phyloP scores from a whole-genome alignment of 2,888 invertebrate species.

The Lasioglossum marginatum region DNA sequence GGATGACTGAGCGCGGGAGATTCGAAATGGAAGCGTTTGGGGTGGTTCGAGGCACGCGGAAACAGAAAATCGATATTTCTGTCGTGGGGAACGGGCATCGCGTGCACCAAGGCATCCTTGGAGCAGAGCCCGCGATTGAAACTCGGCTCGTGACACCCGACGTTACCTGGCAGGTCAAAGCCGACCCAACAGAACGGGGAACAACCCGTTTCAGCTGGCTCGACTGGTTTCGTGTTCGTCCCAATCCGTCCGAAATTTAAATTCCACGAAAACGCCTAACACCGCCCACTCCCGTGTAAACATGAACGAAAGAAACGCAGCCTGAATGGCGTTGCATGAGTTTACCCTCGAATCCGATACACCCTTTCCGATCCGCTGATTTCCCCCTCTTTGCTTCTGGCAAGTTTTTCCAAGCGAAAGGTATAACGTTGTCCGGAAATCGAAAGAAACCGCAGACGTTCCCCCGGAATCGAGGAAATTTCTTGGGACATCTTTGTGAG shows the following conservation, averaged over 20 bases:
- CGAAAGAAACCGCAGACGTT: neutral
- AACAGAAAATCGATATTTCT: slow-evolving; percentile 34
- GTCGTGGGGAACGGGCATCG: neutral
- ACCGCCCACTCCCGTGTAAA: slow-evolving; percentile 12
- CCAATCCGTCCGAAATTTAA: slow-evolving; percentile 35
- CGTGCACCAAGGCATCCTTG: slow-evolving; percentile 28
- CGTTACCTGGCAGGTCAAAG: slow-evolving; percentile 53
- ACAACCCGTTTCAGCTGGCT: slow-evolving; percentile 7
- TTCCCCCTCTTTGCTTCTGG: neutral
- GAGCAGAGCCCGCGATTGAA: neutral
- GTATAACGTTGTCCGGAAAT: neutral
- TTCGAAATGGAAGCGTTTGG: neutral
- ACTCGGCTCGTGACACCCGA: slow-evolving; percentile 25
- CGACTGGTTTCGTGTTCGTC: slow-evolving; percentile 23
- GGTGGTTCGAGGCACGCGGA: neutral
- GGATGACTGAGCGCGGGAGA: slow-evolving; percentile 11
- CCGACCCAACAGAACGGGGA: slow-evolving; percentile 26
- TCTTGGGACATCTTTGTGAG: neutral
- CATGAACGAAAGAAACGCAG: neutral
- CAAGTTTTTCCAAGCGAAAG: neutral
- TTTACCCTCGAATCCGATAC: neutral
- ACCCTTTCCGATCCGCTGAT: neutral
- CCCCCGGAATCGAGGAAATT: neutral
- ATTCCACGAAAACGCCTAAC: slow-evolving; percentile 36
- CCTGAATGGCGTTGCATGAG: neutral